These are phyloP conservation scores for Microctonus brassicae DNA, from an alignment of 2,888 invertebrate genomes.

Conservation along the genomic window DNA sequence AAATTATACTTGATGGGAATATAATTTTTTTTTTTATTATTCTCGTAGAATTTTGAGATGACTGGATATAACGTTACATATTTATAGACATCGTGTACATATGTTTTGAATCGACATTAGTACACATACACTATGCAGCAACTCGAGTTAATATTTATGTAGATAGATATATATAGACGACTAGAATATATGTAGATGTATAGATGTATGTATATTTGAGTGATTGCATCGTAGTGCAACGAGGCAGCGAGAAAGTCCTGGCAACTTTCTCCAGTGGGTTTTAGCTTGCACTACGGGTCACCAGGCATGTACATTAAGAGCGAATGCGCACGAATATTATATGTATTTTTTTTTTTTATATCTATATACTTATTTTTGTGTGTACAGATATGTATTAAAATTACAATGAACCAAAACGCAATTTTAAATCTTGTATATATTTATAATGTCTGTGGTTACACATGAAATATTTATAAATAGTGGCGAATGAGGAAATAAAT, in stretches of 20 bases:
- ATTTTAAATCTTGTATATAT: no score
- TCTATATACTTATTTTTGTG: neutral
- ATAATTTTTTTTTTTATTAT: no score
- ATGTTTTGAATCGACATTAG: neutral
- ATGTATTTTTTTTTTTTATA: constrained; percentile 12
- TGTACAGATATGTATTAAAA: neutral
- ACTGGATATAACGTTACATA: neutral
- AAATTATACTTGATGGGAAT: no score
- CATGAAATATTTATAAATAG: neutral
- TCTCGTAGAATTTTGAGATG: neutral
- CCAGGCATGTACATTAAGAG: constrained; percentile 65
- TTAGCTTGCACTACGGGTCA: constrained; percentile 67
- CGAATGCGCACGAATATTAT: constrained; percentile 50
- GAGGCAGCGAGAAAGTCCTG: constrained; percentile 62
- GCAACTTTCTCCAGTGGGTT: constrained; percentile 65
- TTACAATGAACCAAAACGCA: neutral
- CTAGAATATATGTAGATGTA: constrained; percentile 45
- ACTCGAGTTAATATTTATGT: neutral
- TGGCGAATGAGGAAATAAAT: neutral
- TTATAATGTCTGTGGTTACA: no score
- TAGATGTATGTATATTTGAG: constrained; percentile 56
- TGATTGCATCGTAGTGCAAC: constrained; percentile 60
- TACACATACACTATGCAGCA: constrained; percentile 29
- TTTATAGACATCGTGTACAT: neutral
- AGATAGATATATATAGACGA: no score